These are phyloP conservation scores for Gallirallus australis DNA, from an alignment of 2,797 vertebrate species.

Conservation along the genomic window DNA sequence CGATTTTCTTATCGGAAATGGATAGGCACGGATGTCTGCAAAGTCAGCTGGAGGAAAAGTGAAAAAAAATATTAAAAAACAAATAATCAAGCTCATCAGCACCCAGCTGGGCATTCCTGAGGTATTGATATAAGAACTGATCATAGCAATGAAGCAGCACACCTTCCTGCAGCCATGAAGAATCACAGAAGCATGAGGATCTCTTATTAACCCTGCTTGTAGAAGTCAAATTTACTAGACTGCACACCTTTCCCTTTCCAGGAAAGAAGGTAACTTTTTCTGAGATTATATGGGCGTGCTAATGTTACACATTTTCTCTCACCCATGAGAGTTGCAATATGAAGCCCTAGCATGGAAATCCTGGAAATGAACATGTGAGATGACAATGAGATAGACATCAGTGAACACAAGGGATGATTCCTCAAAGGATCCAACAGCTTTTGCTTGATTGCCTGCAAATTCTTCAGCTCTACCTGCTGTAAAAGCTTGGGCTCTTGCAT, in stretches of 20 bases:
- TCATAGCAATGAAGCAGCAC: not conserved
- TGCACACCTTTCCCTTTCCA: not conserved
- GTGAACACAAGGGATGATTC: not conserved
- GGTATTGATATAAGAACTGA: not conserved
- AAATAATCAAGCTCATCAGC: not conserved
- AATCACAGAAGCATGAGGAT: too few species aligned
- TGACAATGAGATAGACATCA: not conserved
- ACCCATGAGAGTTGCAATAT: not conserved
- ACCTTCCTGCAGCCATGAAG: not conserved
- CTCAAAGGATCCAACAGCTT: not conserved
- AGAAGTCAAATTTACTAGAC: not conserved
- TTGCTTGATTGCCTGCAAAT: not conserved
- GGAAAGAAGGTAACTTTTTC: not conserved
- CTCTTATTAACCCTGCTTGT: not conserved
- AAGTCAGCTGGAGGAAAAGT: not conserved
- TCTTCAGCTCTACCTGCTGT: not conserved
- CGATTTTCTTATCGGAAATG: not conserved
- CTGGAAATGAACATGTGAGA: not conserved
- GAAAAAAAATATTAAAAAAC: not conserved
- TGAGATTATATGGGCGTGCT: too few species aligned
- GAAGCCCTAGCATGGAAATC: not conserved
- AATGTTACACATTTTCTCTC: rapidly evolving
- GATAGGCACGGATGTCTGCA: not conserved
- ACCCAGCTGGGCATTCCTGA: not conserved
- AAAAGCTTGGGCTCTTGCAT: not conserved